Evolutionary conservation across 2,888 invertebrate genomes (phyloP), one percentile per base, ranked within the genome.

Genomic region (Lasioglossum marginatum): DNA sequence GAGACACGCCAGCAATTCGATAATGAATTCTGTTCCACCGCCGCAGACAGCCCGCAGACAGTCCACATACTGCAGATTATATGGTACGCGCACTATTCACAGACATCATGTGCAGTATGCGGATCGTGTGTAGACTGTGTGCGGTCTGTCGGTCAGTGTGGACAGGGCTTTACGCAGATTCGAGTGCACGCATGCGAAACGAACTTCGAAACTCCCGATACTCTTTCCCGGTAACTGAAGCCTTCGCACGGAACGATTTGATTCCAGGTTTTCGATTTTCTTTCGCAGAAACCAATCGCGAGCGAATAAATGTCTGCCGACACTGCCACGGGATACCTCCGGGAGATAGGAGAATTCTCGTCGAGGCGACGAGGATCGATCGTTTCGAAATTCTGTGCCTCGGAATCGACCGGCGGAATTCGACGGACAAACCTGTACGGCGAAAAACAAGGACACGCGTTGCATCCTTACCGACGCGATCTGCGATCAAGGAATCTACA

Each of bases 261-360:
- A 60, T 60, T 60, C 60, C 60, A 60, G 60, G 27, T 60, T 60
- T 27, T 60, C 27, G 60, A 60, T 60, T 60, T 60, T n/a, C 60
- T 27, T 14, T 27, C 60, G 60, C 60, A 60, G 60, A 52, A 60
- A 1, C 60, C 57, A 27, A 60, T 60, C 60, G 60, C 27, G 4
- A 60, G 12, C 60, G 60, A 14, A 60, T 60, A 27, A 60, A 60
- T 60, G 27, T 60, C 60, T 12, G 60, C 60, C 27, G 48, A 6
- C 48, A 48, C 48, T 48, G 27, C 60, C 27, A 14, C 27, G 10
- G 27, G 60, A 60, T 60, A n/a, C 3, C 45, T 16, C 27, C 60
- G 27, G n/a, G 14, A 57, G n/a, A 4, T n/a, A n/a, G 57, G 57
- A 14, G 60, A 27, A 60, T 48, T 60, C 27, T 60, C 27, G 60